Conservation (phyloP, 2,113 vertebrate genomes). For the Alligator mississippiensis region DNA sequence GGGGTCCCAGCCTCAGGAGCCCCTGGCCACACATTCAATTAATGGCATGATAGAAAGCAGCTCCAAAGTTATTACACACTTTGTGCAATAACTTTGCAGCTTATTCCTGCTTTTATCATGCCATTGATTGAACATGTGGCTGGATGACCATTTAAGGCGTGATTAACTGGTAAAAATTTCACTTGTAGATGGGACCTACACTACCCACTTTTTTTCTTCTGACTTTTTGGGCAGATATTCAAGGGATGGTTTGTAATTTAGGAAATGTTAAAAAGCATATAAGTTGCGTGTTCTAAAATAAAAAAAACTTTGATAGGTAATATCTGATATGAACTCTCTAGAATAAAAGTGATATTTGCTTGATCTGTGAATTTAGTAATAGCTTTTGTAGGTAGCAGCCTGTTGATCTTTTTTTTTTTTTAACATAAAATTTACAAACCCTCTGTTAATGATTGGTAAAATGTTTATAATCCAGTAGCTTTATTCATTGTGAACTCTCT, state of each 20-base stretch:
- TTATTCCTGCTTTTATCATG: no score
- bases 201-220: background rate
- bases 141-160: no score
- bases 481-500: background rate
- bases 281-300: background rate
- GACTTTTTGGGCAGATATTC: background rate
- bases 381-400: no score
- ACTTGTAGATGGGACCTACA: no score
- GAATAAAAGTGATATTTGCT: background rate
- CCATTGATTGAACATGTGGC: no score
- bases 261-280: background rate
- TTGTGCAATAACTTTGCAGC: no score
- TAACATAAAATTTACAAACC: background rate
- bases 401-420: background rate
- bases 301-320: background rate
- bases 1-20: no score
- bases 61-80: no score
- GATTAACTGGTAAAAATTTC: no score
- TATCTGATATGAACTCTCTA: background rate
- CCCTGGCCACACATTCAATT: no score
- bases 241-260: background rate
- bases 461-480: conserved; percentile 8
- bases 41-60: no score
- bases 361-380: no score
- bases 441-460: background rate